Base-by-base conservation (phyloP, 2,888 invertebrate species). In the Drosophila diplacantha region DNA sequence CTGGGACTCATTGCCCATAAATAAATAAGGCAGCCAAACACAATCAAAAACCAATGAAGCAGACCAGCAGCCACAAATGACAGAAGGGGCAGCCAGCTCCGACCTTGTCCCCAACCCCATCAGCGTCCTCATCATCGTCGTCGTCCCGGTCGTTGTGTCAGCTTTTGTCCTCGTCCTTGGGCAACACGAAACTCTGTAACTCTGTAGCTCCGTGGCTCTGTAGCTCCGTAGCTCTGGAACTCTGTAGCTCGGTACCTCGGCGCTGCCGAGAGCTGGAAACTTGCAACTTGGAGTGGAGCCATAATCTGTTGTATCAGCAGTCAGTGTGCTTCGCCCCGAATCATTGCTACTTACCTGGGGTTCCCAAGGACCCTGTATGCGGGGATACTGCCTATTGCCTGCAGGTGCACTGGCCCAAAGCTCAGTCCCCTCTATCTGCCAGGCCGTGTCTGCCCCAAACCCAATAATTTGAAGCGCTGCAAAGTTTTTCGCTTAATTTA, bases 21-120 rank as follows among this genome's bases (percentile, higher is more conserved):
- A 78, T 80, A 77, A 78, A 77, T 77, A 80, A 78, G 72, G 46
- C 80, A 79, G 72, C 75, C 77, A 80, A 77, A 79, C 72, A 79
- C 80, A 78, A 78, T 78, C 77, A 78, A 78, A 78, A 78, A 68
- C 75, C 77, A 80, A 78, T 78, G 77, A 79, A 75, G 58, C 80
- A 79, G 59, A 78, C 75, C 77, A 72, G 66, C 79, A 75, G 65
- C 69, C 78, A 59, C 77, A 78, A 77, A 77, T 79, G 77, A 79
- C 72, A 77, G 68, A 24, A 18, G 44, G 38, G 46, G 47, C 69
- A 20, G 51, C 18, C 18, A 35, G 53, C 7, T 24, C 2, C 31
- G 31, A 46, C 44, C 44, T 46, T 46, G 31, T 5, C 18, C 44
- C 46, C 39, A 50, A 24, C 38, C 39, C 18, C 34, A 51, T 31